phyloP scores from a whole-genome alignment of 1,140 invertebrate species.

The Pogonognathellus flavescens region DNA sequence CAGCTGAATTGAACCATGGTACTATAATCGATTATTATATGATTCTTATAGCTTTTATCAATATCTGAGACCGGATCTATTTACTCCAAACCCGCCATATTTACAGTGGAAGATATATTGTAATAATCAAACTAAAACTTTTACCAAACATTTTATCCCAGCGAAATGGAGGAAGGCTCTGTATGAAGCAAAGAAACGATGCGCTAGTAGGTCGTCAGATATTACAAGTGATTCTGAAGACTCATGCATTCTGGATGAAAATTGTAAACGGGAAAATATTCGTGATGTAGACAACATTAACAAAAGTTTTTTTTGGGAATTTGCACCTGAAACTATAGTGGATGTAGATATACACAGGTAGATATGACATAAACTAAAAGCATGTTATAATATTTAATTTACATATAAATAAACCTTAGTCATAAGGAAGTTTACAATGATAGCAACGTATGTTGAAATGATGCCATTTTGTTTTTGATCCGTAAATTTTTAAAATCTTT shows the following conservation, averaged over 20 bases:
- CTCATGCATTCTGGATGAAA: neutral
- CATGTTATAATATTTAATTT: no score
- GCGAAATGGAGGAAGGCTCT: neutral
- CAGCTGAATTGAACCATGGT: no score
- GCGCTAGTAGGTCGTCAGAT: neutral
- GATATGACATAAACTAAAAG: neutral
- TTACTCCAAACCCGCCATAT: neutral
- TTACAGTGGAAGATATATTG: neutral
- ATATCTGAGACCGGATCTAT: neutral
- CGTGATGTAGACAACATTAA: neutral
- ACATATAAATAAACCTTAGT: no score
- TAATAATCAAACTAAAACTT: neutral
- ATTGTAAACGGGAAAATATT: neutral
- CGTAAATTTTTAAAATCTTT: no score
- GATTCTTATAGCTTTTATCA: neutral
- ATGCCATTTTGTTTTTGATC: no score
- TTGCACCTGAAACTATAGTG: neutral
- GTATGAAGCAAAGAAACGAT: neutral
- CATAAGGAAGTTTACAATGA: no score
- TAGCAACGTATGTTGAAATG: no score
- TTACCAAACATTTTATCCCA: neutral
- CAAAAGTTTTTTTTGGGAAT: conserved; percentile 10
- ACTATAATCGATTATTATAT: no score
- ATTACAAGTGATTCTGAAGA: neutral
- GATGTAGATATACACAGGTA: neutral